Evolutionary conservation across 1,140 invertebrate species (phyloP), one percentile per base, ranked within the genome.

Genomic region (Meloidogyne exigua): DNA sequence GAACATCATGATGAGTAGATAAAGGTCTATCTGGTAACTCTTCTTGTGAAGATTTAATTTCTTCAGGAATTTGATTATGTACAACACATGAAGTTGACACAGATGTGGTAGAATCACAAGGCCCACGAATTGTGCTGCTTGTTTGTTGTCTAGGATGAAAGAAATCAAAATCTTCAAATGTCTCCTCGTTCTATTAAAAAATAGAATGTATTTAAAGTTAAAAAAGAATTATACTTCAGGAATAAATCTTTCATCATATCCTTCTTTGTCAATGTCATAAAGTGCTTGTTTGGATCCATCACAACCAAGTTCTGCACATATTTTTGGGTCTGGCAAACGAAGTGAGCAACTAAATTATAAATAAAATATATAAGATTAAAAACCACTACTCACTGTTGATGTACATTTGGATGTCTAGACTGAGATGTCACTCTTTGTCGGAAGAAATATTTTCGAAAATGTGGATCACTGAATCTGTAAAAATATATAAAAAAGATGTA

Each of bases 371-470:
- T 11, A 23, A 11, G 5, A 36, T 11, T 64, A 13, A 13, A 15
- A 15, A 75, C 39, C n/a, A n/a, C n/a, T n/a, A 79, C 75, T 71
- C 42, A 81, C 76, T 81, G 82, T 36, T 81, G 78, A 28, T 84
- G 80, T 26, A 76, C 25, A 21, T 63, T 57, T 28, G 80, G 80
- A 76, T 81, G 80, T 25, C 71, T 28, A 15, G 80, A 81, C 26
- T 81, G 70, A 21, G 81, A 83, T 67, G 80, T 79, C 21, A 81
- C 70, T 63, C 80, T 49, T 72, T 81, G 80, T 11, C 80, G 78
- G 39, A 81, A 81, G 77, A 83, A 81, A 49, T 67, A 81, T 32
- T 83, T 81, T 32, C 68, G 68, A 23, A 81, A 57, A 71, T 81
- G 78, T 18, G 80, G 77, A 75, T 81, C 80, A 39, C 57, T 65